Evolutionary conservation across 2,888 invertebrate genomes (phyloP), one percentile per base, ranked within the genome.

Genomic region (Autographa gamma): DNA sequence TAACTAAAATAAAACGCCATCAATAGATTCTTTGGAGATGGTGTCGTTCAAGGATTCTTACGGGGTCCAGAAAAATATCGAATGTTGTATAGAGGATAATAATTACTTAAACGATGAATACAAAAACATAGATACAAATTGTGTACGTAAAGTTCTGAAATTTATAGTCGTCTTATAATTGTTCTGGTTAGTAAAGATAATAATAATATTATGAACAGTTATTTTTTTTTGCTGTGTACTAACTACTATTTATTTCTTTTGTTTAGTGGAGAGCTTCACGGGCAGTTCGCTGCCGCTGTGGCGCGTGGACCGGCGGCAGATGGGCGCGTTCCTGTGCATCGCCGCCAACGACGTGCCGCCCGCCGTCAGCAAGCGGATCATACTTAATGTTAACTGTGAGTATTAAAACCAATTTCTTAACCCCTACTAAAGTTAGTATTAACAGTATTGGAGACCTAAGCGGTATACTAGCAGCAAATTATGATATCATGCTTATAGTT

Each of bases 271-370:
- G 86, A 97, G 97, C 71, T 97, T 97, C 93, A 97, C 97, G 84
- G 98, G 98, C 76, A 93, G 92, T 66, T 91, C 93, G 0, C 85
- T 95, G 59, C 92, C 93, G 0, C 79, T 99, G 86, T 96, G 97
- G 95, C 97, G 98, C 76, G 96, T 98, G 85, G 98, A 98, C 88
- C 96, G 98, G 65, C 96, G 97, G 85, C 98, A 99, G 96, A 98
- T 98, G 98, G 98, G 98, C 52, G 97, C 98, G 41, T 98, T 98
- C 92, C 96, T 98, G 85, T 99, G 98, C 95, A 98, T 98, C 86
- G 98, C 98, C 16, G 97, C 97, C 88, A 99, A 99, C 91, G 98
- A 98, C 91, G 98, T 99, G 59, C 98, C 98, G 38, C 98, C 98
- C 7, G 98, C 98, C 11, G 98, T 98, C 87, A 98, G 98, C 96